A percentile compares a stretch with the other conserved stretches of the same genome.
Conservation (phyloP, 1,140 invertebrate species). For the Euwallacea fornicatus region DNA sequence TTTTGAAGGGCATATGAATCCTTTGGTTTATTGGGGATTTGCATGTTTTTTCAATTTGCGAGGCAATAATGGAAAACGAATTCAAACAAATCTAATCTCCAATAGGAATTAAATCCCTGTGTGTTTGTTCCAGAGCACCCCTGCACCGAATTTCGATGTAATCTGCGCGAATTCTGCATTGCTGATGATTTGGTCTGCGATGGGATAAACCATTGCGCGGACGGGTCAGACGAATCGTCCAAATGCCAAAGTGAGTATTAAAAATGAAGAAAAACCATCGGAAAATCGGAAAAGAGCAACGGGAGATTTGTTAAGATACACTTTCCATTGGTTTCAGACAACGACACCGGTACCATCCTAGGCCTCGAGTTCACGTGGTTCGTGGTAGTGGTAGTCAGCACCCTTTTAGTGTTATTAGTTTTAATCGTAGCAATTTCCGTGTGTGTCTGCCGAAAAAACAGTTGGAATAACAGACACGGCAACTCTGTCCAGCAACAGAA, state of each 20-base stretch:
- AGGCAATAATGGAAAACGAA: neutral
- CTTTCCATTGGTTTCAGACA: constrained; percentile 60
- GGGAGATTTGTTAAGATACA: too few species aligned
- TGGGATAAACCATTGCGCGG: constrained; percentile 88
- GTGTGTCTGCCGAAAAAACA: constrained; percentile 72
- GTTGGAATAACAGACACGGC: constrained; percentile 58
- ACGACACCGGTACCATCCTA: constrained; percentile 69
- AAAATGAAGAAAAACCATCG: too few species aligned
- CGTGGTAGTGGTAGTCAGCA: constrained; percentile 67
- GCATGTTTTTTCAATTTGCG: too few species aligned
- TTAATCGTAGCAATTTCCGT: constrained; percentile 68
- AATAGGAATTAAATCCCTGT: neutral
- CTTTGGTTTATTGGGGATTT: too few species aligned
- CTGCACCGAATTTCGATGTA: constrained; percentile 86
- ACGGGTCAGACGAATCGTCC: constrained; percentile 85
- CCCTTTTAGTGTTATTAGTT: constrained; percentile 66
- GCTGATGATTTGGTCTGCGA: constrained; percentile 86
- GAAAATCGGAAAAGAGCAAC: too few species aligned
- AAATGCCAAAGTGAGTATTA: constrained; percentile 77
- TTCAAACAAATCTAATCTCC: neutral
- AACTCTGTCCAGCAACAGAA: constrained; percentile 58
- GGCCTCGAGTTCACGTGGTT: constrained; percentile 77
- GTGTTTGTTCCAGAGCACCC: constrained; percentile 70
- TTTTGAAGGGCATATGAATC: too few species aligned
- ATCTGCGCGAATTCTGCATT: constrained; percentile 85